Conservation (phyloP, 1,140 invertebrate species). For the Oreohelix idahoensis region DNA sequence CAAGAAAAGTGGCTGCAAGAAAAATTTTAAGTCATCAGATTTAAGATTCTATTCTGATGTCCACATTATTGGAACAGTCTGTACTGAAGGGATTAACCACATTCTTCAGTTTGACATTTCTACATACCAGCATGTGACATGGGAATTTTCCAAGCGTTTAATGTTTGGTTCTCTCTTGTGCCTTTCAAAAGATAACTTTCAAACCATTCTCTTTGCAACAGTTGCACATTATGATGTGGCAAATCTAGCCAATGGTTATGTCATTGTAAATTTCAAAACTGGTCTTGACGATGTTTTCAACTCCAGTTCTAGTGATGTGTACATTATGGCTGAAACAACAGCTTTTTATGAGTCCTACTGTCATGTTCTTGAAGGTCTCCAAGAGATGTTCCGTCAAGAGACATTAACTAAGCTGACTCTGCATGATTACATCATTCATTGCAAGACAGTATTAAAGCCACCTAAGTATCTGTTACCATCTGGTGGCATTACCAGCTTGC, state of each 20-base stretch:
- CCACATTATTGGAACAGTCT: constrained; percentile 47
- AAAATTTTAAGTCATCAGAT: neutral
- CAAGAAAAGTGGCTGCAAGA: neutral
- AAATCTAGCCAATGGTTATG: constrained; percentile 54
- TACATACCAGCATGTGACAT: constrained; percentile 55
- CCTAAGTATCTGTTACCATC: constrained; percentile 56
- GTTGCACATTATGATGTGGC: constrained; percentile 75
- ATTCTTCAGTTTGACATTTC: constrained; percentile 58
- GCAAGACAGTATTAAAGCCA: constrained; percentile 51
- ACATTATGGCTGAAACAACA: constrained; percentile 74
- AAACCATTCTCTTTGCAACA: constrained; percentile 79
- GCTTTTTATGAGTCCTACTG: constrained; percentile 75
- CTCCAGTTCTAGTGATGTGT: constrained; percentile 41
- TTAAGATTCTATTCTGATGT: constrained; percentile 51
- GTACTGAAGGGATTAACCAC: constrained; percentile 49
- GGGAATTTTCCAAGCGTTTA: too few relatives aligned
- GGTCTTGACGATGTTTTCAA: too few relatives aligned
- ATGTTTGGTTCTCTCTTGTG: too few relatives aligned
- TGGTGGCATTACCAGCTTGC: neutral
- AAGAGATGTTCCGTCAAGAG: too few relatives aligned
- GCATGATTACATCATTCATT: constrained; percentile 63
- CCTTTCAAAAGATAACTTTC: constrained; percentile 81
- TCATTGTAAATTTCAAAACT: too few relatives aligned
- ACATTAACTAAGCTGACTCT: constrained; percentile 73
- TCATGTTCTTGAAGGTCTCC: constrained; percentile 72